phyloP scores from a whole-genome alignment of 2,797 vertebrate genomes.

The Amphiprion clarkii region DNA sequence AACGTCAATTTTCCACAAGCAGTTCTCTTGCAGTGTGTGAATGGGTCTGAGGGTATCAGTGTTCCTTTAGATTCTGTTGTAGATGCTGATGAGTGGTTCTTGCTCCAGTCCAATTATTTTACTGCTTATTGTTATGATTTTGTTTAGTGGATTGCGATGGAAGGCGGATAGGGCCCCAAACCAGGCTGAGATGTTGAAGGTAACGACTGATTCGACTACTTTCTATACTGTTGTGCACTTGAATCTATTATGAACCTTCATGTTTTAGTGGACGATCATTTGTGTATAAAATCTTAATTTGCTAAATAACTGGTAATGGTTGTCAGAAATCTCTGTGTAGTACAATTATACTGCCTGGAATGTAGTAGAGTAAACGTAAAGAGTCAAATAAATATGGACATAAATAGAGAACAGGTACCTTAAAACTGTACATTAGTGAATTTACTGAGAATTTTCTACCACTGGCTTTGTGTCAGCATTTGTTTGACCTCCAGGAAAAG shows the following conservation, averaged over 20 bases:
- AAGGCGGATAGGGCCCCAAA: no score
- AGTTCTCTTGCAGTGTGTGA: neutral
- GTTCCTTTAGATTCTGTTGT: no score
- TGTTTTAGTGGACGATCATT: neutral
- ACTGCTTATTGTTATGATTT: no score
- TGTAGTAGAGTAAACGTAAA: no score
- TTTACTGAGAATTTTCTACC: neutral
- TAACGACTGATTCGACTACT: neutral
- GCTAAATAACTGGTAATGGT: neutral
- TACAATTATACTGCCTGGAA: neutral
- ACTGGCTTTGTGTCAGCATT: neutral
- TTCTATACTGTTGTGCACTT: neutral
- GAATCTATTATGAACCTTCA: neutral
- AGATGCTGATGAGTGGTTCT: no score
- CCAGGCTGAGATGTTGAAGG: no score
- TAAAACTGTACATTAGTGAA: neutral
- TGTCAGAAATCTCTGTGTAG: neutral
- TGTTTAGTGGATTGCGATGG: no score
- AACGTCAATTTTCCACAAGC: conserved; percentile 10
- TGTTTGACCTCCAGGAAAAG: neutral
- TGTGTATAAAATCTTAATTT: no score
- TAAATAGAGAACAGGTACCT: neutral
- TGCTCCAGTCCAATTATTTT: no score
- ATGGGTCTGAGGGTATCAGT: no score
- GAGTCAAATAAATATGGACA: no score